These are phyloP conservation scores for Leptatherina wallacei DNA, from an alignment of 2,797 vertebrate genomes.

Conservation along the genomic window DNA sequence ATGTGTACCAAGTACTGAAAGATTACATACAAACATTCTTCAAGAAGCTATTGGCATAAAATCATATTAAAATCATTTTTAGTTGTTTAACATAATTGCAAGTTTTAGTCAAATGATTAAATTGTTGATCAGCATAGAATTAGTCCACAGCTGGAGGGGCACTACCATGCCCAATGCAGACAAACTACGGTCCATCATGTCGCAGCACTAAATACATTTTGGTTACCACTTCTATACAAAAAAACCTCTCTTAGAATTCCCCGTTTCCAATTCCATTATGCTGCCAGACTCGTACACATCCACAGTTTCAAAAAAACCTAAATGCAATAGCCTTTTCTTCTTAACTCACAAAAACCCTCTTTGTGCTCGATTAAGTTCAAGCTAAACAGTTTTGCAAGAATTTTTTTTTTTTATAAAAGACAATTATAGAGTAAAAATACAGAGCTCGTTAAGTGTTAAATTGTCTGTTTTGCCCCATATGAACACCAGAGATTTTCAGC, in stretches of 20 bases:
- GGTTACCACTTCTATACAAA: background rate
- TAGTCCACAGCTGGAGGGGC: background rate
- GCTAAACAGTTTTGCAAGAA: no score
- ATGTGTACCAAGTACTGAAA: background rate
- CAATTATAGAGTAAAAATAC: no score
- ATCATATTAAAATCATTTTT: background rate
- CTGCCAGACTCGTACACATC: no score
- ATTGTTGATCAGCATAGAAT: background rate
- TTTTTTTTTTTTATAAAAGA: no score
- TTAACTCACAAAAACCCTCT: background rate
- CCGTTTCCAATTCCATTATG: background rate
- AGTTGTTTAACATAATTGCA: background rate
- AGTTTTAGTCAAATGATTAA: background rate
- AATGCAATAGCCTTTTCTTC: background rate
- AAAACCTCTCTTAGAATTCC: background rate
- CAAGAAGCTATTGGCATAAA: background rate
- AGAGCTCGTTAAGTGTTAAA: background rate
- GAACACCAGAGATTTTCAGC: background rate
- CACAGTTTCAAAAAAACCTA: background rate
- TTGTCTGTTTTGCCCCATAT: background rate
- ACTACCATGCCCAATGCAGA: background rate
- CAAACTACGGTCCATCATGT: background rate
- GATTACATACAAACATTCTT: background rate
- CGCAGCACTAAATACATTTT: background rate
- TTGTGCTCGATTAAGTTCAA: background rate